phyloP scores from a whole-genome alignment of 2,113 vertebrate genomes.

The Elephas maximus region DNA sequence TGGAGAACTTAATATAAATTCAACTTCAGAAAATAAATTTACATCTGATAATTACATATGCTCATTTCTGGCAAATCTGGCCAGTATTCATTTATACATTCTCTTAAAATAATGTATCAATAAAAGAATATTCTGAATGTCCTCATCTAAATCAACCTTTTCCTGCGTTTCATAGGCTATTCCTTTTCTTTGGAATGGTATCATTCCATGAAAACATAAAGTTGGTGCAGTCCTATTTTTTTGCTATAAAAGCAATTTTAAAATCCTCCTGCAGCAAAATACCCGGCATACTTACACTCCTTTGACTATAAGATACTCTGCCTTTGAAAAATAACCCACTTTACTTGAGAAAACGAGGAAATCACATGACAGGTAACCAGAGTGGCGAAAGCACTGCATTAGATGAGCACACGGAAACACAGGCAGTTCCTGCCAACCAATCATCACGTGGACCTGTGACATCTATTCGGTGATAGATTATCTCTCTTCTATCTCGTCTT shows the following conservation, averaged over 20 bases:
- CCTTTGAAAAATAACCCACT: constrained; percentile 5
- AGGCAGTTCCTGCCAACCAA: background rate
- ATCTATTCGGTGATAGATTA: background rate
- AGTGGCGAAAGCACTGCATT: background rate
- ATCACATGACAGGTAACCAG: background rate
- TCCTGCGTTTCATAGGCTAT: background rate
- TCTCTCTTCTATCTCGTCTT: constrained; percentile 46
- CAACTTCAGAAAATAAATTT: constrained; percentile 31
- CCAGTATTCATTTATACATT: background rate
- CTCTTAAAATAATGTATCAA: background rate
- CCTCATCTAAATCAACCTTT: background rate
- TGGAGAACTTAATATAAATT: background rate
- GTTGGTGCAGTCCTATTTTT: background rate
- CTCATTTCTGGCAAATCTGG: background rate
- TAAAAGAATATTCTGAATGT: background rate
- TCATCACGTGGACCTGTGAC: background rate
- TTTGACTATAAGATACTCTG: background rate
- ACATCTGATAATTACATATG: background rate
- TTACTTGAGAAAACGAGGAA: background rate
- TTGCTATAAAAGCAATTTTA: background rate
- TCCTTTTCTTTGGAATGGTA: background rate
- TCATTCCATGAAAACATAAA: background rate
- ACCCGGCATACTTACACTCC: background rate
- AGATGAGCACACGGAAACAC: background rate
- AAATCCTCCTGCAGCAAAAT: background rate